Evolutionary conservation across 1,140 invertebrate genomes (phyloP), one percentile per base, ranked within the genome.

Genomic region (Dreissena polymorpha): DNA sequence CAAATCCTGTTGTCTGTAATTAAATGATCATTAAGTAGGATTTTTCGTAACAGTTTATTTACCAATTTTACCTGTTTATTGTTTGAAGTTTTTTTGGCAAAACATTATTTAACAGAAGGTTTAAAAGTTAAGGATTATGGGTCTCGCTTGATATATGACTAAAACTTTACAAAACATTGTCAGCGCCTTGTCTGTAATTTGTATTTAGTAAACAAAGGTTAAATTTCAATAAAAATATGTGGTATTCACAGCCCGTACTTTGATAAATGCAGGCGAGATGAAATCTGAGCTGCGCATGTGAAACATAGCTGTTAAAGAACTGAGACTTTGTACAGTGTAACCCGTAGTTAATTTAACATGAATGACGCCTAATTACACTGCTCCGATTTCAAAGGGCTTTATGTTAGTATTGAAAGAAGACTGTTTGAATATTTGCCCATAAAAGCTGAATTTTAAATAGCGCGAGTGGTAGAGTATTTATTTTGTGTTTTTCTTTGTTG

Each of bases 121-220:
- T 39, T 2, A 39, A 39, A 39, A 39, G 39, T 39, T 39, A 5
- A 8, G 39, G 39, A 39, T 80, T 80, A 80, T 80, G 69, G 14
- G 65, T 57, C 21, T 63, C 55, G 55, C 51, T 51, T 80, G 68
- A 80, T 25, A 25, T n/a, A 71, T 80, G 53, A 71, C 55, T 50
- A 57, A 51, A 49, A 57, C 29, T 53, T 23, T n/a, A 49, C 78
- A n/a, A 21, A 73, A 72, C 39, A 39, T 74, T 67, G 57, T 82
- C 29, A 73, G 49, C 18, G 23, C 27, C 0, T 16, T 74, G 57
- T 63, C 79, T 74, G 50, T 73, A 73, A 82, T 80, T 80, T 80
- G 68, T 70, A 82, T 82, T 82, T 82, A 39, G 79, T 82, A 74
- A 82, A 82, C 79, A 82, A 82, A 72, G 68, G 71, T 74, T 67